Evolutionary conservation across 2,888 invertebrate genomes (phyloP).

Genomic region (Pristionchus arcanus): DNA sequence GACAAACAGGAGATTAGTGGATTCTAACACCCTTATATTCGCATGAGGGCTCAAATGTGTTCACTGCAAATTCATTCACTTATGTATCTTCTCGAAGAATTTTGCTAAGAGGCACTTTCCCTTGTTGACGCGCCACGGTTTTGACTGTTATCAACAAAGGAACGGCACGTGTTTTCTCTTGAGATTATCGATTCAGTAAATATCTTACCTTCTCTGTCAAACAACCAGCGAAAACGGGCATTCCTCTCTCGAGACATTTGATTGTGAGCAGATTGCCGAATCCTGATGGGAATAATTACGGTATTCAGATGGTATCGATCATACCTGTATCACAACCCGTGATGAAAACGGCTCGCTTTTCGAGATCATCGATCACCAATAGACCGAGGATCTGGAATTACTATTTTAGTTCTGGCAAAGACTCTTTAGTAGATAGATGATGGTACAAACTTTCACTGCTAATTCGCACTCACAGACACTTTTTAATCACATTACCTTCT

Average conservation of each 20-base stretch:
- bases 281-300: constrained; percentile 58
- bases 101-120: neutral
- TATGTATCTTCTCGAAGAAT: neutral
- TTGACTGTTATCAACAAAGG: neutral
- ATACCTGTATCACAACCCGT: constrained; percentile 71
- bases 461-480: neutral
- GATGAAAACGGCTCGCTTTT: constrained; percentile 67
- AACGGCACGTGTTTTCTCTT: neutral
- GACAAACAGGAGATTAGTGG: neutral
- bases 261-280: constrained; percentile 71
- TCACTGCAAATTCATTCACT: neutral
- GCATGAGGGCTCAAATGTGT: neutral
- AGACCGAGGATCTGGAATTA: constrained; percentile 55
- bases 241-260: constrained; percentile 67
- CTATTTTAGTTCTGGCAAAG: too few relatives aligned
- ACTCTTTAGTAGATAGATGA: too few relatives aligned
- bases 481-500: neutral
- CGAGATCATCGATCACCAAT: constrained; percentile 60
- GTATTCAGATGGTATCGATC: neutral
- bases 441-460: too few relatives aligned
- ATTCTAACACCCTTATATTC: neutral
- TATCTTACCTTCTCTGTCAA: constrained; percentile 65
- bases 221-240: constrained; percentile 75
- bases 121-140: neutral
- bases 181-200: too few relatives aligned